Evolutionary conservation across 2,797 vertebrate genomes (phyloP).

Genomic region (Enteromius fasciolatus): DNA sequence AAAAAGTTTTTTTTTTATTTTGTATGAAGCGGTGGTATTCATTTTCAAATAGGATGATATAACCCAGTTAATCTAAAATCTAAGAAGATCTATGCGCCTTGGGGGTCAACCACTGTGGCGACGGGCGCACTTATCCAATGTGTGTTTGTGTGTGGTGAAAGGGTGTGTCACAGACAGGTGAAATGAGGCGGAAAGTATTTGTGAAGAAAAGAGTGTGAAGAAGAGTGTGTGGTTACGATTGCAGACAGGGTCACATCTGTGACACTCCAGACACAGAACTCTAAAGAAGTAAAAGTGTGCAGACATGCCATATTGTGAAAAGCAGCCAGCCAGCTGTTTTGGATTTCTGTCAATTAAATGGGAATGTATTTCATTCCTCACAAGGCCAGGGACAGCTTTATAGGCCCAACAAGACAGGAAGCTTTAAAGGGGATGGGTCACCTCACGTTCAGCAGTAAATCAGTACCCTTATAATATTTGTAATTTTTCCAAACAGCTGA

Average conservation of each 20-base stretch:
- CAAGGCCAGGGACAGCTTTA: constrained; percentile 75
- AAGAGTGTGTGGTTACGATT: constrained; percentile 61
- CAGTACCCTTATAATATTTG: constrained; percentile 57
- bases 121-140: constrained; percentile 44
- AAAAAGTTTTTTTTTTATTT: neutral
- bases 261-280: constrained; percentile 73
- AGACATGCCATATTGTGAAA: constrained; percentile 73
- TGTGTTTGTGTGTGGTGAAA: constrained; percentile 58
- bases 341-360: constrained; percentile 79
- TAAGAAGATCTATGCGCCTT: constrained; percentile 15
- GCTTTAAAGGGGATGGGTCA: constrained; percentile 65
- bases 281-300: constrained; percentile 69
- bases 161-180: constrained; percentile 73
- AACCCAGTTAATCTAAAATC: constrained; percentile 65
- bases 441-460: constrained; percentile 67
- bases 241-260: constrained; percentile 81
- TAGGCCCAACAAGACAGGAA: constrained; percentile 64
- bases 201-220: constrained; percentile 71
- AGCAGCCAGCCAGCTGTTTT: constrained; percentile 81
- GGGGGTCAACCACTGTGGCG: constrained; percentile 34
- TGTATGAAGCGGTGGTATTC: neutral
- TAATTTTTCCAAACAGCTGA: constrained; percentile 21
- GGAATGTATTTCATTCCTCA: constrained; percentile 71
- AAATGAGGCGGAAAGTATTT: constrained; percentile 79
- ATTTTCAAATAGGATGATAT: neutral